Evolutionary conservation across 2,113 vertebrate genomes (phyloP).

Genomic region (Pteropus alecto): DNA sequence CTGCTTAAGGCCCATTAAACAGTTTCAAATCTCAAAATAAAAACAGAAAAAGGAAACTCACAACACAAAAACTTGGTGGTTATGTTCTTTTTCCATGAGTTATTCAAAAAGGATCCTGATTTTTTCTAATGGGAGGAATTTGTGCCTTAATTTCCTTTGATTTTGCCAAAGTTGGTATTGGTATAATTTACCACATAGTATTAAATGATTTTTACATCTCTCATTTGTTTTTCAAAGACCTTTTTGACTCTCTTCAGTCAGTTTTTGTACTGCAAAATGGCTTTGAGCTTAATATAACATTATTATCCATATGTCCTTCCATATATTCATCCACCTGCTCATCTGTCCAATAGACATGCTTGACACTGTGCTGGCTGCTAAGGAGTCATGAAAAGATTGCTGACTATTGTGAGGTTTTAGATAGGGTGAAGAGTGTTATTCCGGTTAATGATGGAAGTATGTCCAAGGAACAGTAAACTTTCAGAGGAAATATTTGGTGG

Average conservation of each 20-base stretch:
- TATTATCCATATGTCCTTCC: neutral
- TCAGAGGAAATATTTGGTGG: neutral
- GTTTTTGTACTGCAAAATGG: neutral
- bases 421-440: neutral
- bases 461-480: neutral
- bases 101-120: neutral
- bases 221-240: neutral
- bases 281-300: neutral
- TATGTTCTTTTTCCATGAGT: neutral
- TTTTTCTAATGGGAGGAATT: neutral
- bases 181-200: neutral
- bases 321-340: neutral
- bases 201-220: neutral
- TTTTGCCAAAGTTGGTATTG: neutral
- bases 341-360: neutral
- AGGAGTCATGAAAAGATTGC: neutral
- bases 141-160: neutral
- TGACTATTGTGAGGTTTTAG: neutral
- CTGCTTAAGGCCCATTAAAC: constrained; percentile 45
- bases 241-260: neutral
- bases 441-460: neutral
- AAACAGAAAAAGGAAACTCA: neutral
- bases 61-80: constrained; percentile 15
- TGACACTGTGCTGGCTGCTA: neutral
- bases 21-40: constrained; percentile 40